phyloP scores from a whole-genome alignment of 2,113 vertebrate species.

The Oreotrochilus melanogaster region DNA sequence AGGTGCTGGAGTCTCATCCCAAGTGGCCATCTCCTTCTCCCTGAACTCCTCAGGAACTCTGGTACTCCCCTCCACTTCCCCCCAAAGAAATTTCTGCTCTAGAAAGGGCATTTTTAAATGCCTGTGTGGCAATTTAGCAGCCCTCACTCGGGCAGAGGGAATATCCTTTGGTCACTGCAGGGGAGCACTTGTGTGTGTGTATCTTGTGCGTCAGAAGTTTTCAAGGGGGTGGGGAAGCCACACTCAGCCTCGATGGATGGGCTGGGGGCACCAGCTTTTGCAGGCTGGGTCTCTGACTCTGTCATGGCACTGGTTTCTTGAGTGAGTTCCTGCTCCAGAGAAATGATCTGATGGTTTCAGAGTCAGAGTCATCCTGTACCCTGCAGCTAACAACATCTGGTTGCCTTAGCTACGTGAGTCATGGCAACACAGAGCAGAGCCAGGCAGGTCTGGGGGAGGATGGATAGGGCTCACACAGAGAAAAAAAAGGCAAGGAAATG shows the following conservation, averaged over 20 bases:
- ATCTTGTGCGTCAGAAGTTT: neutral
- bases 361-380: neutral
- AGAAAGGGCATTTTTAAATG: neutral
- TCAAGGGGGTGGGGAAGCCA: neutral
- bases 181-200: no score
- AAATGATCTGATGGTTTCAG: neutral
- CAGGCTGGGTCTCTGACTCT: neutral
- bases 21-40: neutral
- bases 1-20: neutral
- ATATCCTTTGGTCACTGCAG: rapidly evolving
- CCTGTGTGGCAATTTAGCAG: neutral
- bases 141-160: neutral
- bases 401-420: slow-evolving; percentile 50
- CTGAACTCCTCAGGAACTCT: rapidly evolving
- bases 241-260: rapidly evolving
- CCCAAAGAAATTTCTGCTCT: neutral
- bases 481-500: neutral
- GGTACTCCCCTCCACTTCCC: neutral
- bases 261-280: neutral
- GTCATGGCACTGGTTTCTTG: neutral
- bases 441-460: neutral
- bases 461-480: neutral
- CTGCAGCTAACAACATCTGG: neutral
- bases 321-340: neutral
- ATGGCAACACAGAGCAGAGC: neutral